Evolutionary conservation across 2,113 vertebrate genomes (phyloP).

Genomic region (Willisornis vidua): DNA sequence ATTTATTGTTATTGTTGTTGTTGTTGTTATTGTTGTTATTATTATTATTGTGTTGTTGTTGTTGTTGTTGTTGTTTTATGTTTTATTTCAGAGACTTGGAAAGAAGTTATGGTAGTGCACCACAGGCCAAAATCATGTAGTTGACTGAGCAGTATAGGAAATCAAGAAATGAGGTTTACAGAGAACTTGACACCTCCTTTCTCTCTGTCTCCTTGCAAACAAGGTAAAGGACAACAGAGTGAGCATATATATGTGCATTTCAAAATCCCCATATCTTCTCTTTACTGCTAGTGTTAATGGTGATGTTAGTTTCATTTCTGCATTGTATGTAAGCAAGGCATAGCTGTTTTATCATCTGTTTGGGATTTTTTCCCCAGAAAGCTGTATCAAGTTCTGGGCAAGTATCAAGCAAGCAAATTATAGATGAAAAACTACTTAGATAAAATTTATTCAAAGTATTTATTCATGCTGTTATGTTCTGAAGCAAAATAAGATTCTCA

Average conservation of each 20-base stretch:
- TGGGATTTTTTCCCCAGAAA: neutral
- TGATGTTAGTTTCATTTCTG: neutral
- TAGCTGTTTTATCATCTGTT: neutral
- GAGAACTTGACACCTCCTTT: neutral
- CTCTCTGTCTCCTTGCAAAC: neutral
- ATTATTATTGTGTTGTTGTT: too few species aligned
- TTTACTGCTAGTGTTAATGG: neutral
- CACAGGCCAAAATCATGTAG: neutral
- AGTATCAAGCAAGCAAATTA: neutral
- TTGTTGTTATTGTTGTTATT: too few species aligned
- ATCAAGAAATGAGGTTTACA: neutral
- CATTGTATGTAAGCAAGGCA: neutral
- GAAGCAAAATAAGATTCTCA: neutral
- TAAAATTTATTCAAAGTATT: neutral
- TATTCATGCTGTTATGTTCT: neutral
- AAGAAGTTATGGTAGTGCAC: neutral
- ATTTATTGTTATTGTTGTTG: neutral
- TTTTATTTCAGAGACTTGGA: neutral
- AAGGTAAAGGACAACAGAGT: neutral
- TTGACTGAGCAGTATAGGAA: neutral
- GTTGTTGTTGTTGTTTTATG: neutral
- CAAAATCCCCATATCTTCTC: neutral
- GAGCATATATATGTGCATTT: fast-evolving
- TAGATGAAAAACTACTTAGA: neutral
- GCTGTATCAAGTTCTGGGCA: neutral